These are phyloP conservation scores for Apotomis betuletana DNA, from an alignment of 2,888 invertebrate species.

Conservation along the genomic window DNA sequence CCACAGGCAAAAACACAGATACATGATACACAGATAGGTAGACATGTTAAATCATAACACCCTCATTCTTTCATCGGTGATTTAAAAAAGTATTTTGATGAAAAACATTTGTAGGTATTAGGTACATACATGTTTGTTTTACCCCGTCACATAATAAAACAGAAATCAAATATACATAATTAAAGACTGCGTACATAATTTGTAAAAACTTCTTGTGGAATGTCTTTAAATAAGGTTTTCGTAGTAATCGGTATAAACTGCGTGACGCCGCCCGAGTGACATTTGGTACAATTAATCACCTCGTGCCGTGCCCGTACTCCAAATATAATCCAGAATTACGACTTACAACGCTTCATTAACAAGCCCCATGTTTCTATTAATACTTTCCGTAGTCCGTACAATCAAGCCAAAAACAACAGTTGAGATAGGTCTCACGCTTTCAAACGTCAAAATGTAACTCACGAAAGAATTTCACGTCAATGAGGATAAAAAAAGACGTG, in stretches of 20 bases:
- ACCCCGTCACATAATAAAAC: no score
- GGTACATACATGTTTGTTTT: no score
- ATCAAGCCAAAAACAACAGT: constrained; percentile 39
- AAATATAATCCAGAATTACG: constrained; percentile 51
- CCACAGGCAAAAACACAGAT: no score
- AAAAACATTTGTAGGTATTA: no score
- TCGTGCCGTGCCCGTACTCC: constrained; percentile 41
- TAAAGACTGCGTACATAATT: not conserved
- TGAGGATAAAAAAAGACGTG: constrained; percentile 15
- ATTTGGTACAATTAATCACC: constrained; percentile 73
- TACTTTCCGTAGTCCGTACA: constrained; percentile 42
- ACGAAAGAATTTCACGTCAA: constrained; percentile 11
- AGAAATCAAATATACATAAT: not conserved
- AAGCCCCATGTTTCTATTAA: constrained; percentile 54
- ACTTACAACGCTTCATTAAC: constrained; percentile 54
- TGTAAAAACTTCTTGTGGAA: constrained; percentile 8
- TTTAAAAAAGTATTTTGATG: no score
- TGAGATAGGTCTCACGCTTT: constrained; percentile 37
- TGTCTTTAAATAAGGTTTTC: constrained; percentile 32
- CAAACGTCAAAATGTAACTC: constrained; percentile 15
- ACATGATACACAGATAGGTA: no score
- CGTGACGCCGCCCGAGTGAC: constrained; percentile 71
- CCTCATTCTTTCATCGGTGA: no score
- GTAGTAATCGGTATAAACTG: constrained; percentile 40
- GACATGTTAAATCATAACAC: no score